Base-by-base conservation (phyloP, 1,140 invertebrate genomes). In the Atopsyche davidsoni region DNA sequence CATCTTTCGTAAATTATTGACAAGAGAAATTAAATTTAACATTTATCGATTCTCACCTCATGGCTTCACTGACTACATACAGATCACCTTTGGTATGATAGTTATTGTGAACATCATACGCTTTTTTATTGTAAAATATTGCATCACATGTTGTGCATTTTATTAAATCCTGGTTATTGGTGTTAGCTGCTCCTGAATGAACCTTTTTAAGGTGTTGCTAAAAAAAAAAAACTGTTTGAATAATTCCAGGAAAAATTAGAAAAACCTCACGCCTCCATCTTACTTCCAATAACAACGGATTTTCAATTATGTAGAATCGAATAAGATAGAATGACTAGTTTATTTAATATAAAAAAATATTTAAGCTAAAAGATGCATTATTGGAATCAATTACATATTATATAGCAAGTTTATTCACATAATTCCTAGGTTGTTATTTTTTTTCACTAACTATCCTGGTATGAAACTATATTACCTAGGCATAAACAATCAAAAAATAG, bases 111-210 rank as follows among this genome's bases (percentile, higher is more conserved):
- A 75, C 67, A 45, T 81, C 76, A 62, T 82, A 84, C 2, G 80
- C 81, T 64, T 75, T 78, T 59, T 81, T 73, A 58, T 77, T 81
- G 54, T 77, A 83, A 60, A 84, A 83, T 13, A 82, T 62, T 38
- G 80, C 81, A 52, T 81, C 75, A 59, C 82, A 84, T 2, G 79
- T 73, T 13, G 79, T 81, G 61, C 82, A 84, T 48, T 79, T 75
- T 7, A 79, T 67, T 17, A 80, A 64, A 55, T 80, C 74, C 28
- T 70, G 66, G 7, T 79, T 79, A 36, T 70, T 55, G 19, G 55
- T 57, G 57, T 75, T 65, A 64, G 76, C 80, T 58, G 77, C 73
- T 65, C 76, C 64, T 40, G 64, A 63, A 55, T 83, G 81, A 53
- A 77, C 75, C 52, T 75, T 72, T 53, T 70, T 69, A 49, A 82